These are phyloP conservation scores for Ichneumoninae sp. DNA, from an alignment of 2,888 invertebrate species.

Conservation along the genomic window DNA sequence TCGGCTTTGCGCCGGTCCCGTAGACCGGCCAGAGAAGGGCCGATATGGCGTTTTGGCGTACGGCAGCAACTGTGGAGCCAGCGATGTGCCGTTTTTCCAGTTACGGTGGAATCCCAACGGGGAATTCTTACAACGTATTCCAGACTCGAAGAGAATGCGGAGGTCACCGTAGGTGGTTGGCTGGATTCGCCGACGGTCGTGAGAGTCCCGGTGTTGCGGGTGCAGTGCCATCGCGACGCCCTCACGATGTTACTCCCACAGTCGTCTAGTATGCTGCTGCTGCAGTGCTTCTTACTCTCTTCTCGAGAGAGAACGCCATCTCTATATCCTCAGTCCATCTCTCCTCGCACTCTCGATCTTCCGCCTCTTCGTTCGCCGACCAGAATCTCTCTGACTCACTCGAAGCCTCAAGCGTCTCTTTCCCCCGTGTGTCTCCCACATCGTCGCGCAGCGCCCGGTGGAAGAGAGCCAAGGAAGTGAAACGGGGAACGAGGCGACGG, in stretches of 20 bases:
- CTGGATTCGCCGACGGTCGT: conserved; percentile 72
- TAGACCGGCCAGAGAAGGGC: not conserved
- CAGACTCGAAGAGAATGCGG: conserved; percentile 72
- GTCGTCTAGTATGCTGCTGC: conserved; percentile 22
- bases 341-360: conserved; percentile 47
- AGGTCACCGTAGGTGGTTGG: conserved; percentile 67
- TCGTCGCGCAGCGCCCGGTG: conserved; percentile 24
- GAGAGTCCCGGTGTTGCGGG: conserved; percentile 71
- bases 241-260: conserved; percentile 70
- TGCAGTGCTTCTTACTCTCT: conserved; percentile 30
- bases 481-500: conserved; percentile 52
- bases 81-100: not conserved
- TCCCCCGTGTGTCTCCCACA: conserved; percentile 50
- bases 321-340: conserved; percentile 31
- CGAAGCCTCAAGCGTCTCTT: conserved; percentile 55
- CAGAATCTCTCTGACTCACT: conserved; percentile 66
- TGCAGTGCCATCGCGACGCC: conserved; percentile 76
- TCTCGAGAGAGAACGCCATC: conserved; percentile 10
- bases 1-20: too few relatives aligned
- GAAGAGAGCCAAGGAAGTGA: conserved; percentile 76
- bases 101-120: not conserved
- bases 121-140: conserved; percentile 78
- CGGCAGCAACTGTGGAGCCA: not conserved
- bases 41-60: not conserved
- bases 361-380: conserved; percentile 46